A percentile compares a stretch with the other conserved stretches of the same genome.
phyloP scores from a whole-genome alignment of 1,140 invertebrate species.

The Spodoptera litura region DNA sequence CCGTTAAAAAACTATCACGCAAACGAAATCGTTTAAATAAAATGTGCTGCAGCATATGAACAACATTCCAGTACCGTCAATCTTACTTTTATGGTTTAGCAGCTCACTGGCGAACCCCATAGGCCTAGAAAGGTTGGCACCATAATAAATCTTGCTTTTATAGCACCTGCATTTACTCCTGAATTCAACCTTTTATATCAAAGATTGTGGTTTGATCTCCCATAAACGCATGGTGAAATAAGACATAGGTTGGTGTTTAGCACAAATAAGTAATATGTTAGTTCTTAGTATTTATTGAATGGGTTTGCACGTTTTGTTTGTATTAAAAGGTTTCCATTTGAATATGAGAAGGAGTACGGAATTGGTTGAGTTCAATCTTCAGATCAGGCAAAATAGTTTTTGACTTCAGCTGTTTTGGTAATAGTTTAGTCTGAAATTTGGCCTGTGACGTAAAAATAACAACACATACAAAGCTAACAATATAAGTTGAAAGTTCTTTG shows the following conservation, averaged over 20 bases:
- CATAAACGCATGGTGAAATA: constrained; percentile 25
- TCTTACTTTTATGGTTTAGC: constrained; percentile 33
- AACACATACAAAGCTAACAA: no score
- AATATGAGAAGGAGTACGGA: no score
- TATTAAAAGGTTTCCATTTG: no score
- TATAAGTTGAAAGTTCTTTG: no score
- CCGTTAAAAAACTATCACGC: background rate
- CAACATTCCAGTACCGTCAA: constrained; percentile 24
- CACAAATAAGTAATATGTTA: constrained; percentile 9
- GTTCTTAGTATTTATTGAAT: background rate
- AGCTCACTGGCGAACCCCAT: constrained; percentile 36
- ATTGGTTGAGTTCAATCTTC: no score
- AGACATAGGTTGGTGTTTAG: constrained; percentile 13
- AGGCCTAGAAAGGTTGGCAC: constrained; percentile 42
- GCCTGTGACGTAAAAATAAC: no score
- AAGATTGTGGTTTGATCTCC: constrained; percentile 28
- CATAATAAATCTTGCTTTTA: constrained; percentile 49
- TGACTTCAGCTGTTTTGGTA: no score
- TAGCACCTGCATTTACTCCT: constrained; percentile 36
- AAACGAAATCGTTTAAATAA: constrained; percentile 28
- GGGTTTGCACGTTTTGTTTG: background rate
- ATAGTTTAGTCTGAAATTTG: no score
- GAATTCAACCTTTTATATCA: constrained; percentile 41
- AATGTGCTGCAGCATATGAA: constrained; percentile 6
- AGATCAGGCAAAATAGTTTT: no score